A percentile compares a stretch with the other conserved stretches of the same genome.
These are phyloP conservation scores for Papilio xuthus DNA, from an alignment of 1,140 invertebrate genomes.

Conservation along the genomic window DNA sequence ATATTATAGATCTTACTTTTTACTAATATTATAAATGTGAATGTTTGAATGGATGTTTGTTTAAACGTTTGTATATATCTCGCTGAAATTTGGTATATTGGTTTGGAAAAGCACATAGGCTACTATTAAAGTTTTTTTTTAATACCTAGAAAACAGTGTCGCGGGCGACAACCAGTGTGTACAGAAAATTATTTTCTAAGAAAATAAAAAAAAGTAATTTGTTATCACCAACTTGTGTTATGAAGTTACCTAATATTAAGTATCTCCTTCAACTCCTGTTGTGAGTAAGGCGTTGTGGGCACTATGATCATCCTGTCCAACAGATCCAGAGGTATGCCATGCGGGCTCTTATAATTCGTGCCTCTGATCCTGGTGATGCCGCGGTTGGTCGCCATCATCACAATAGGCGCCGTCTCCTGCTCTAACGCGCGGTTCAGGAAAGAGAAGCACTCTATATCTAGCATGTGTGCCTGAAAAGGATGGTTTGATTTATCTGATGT, in stretches of 20 bases:
- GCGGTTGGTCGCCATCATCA: conserved; percentile 99
- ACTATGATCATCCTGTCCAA: conserved; percentile 98
- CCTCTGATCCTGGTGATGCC: conserved; percentile 98
- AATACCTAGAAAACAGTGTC: no score
- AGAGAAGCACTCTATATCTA: conserved; percentile 99
- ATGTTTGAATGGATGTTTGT: no score
- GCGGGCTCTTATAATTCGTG: conserved; percentile 96
- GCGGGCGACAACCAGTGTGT: no score
- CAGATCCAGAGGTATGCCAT: conserved; percentile 97
- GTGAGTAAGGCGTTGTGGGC: conserved; percentile 93
- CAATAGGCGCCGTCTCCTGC: conserved; percentile 97
- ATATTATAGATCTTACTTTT: no score
- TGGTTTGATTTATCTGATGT: not conserved
- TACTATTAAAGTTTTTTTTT: no score
- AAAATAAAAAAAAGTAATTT: no score
- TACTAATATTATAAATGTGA: no score
- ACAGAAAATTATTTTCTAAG: no score
- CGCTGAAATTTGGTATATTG: no score
- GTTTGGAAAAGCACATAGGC: no score
- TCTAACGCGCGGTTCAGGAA: conserved; percentile 98
- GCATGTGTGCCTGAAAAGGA: conserved; percentile 93
- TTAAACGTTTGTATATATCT: no score
- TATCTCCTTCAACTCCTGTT: conserved; percentile 95
- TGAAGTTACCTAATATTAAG: conserved; percentile 89
- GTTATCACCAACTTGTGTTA: conserved; percentile 10